Conservation (phyloP, 2,888 invertebrate species). For the Cheilosia pagana region DNA sequence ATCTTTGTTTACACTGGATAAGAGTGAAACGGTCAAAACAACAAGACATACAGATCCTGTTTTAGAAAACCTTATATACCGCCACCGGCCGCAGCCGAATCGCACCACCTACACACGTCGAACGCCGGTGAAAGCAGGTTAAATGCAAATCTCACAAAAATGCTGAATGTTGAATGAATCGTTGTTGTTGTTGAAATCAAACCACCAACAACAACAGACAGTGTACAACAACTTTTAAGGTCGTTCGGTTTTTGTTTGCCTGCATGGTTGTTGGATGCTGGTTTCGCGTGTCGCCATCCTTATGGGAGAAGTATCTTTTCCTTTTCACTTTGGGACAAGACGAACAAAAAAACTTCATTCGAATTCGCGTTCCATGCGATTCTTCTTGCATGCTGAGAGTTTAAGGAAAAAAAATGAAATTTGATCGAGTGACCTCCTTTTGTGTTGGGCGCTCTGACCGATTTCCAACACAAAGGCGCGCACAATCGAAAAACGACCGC, state of each 20-base stretch:
- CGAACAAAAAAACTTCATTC: conserved; percentile 9
- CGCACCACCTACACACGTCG: conserved; percentile 51
- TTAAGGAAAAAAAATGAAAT: conserved; percentile 38
- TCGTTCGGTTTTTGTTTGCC: conserved; percentile 56
- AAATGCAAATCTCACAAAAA: conserved; percentile 79
- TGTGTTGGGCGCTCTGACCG: conserved; percentile 71
- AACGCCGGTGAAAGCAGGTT: conserved; percentile 80
- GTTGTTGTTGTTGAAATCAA: conserved; percentile 59
- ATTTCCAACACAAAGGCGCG: conserved; percentile 40
- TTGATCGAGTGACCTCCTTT: conserved; percentile 75
- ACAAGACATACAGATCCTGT: conserved; percentile 62
- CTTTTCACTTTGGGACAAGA: conserved; percentile 53
- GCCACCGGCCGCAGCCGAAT: conserved; percentile 46
- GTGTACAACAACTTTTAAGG: conserved; percentile 64
- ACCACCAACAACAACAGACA: conserved; percentile 28
- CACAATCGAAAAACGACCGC: conserved; percentile 26
- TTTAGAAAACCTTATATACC: conserved; percentile 77
- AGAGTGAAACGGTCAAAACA: conserved; percentile 64
- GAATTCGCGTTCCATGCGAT: conserved; percentile 23
- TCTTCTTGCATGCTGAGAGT: conserved; percentile 56
- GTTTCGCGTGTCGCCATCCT: conserved; percentile 70
- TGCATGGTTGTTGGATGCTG: conserved; percentile 8
- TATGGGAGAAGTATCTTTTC: conserved; percentile 47
- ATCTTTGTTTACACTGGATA: conserved; percentile 69
- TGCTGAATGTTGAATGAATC: conserved; percentile 61